Percentiles rank a stretch among this genome's conserved stretches.
Evolutionary conservation across 2,888 invertebrate species (phyloP).

Genomic region (Melanotus villosus): DNA sequence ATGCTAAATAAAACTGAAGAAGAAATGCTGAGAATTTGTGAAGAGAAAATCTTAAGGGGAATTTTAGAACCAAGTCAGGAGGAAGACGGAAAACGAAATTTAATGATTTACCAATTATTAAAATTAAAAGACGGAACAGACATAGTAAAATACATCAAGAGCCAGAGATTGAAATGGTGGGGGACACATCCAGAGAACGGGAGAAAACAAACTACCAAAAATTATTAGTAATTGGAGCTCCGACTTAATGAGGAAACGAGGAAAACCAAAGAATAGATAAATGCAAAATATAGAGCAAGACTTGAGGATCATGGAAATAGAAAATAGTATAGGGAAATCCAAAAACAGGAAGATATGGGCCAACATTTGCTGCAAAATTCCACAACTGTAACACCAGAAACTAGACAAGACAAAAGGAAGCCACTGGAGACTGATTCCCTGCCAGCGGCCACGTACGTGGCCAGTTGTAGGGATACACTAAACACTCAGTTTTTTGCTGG

Average conservation of each 20-base stretch:
- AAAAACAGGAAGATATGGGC: not conserved
- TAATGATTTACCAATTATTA: not conserved
- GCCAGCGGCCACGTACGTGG: too few species aligned
- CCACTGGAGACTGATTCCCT: conserved; percentile 5
- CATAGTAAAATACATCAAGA: not conserved
- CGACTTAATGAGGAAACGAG: not conserved
- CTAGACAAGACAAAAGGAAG: not conserved
- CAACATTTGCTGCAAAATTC: not conserved
- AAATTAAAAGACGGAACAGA: not conserved
- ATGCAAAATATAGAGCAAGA: not conserved
- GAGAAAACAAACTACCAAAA: not conserved
- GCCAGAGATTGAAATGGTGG: not conserved
- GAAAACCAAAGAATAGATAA: not conserved
- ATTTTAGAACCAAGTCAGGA: not conserved
- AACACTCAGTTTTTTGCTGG: too few species aligned
- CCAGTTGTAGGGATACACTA: too few species aligned
- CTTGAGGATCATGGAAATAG: too few species aligned
- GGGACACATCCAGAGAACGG: not conserved
- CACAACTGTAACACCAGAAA: not conserved
- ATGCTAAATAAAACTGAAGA: not conserved
- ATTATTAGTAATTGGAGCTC: not conserved
- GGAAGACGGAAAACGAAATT: not conserved
- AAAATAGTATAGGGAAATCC: not conserved
- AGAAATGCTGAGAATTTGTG: not conserved
- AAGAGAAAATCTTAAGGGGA: not conserved